Base-by-base conservation (phyloP, 1,140 invertebrate species). In the Myzus persicae region DNA sequence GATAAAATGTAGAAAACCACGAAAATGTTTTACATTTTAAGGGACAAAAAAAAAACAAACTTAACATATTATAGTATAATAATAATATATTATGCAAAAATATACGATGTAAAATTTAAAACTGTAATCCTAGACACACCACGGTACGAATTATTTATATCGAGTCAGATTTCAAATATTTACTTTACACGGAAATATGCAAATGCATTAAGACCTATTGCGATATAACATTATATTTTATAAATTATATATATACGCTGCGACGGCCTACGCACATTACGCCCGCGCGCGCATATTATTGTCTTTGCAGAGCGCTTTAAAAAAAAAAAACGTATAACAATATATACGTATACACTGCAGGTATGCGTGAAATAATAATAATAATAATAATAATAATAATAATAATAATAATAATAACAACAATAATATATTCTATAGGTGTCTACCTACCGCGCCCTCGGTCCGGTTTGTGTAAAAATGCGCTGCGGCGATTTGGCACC, bases 381-480 rank as follows among this genome's bases (percentile, higher is more conserved):
- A 48, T 54, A 54, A 54, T 54, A 54, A 54, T 54, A 67, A n/a
- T n/a, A 8, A n/a, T n/a, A n/a, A n/a, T n/a, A n/a, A n/a, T n/a
- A n/a, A n/a, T n/a, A n/a, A n/a, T n/a, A n/a, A n/a, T n/a, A n/a
- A n/a, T n/a, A n/a, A n/a, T n/a, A n/a, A n/a, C n/a, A n/a, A n/a
- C n/a, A n/a, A n/a, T n/a, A 67, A n/a, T n/a, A 8, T 59, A 26
- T 67, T 67, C 59, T 14, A n/a, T 31, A 67, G 59, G 59, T 67
- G 59, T 67, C 59, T 31, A 67, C 59, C 31, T 67, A 67, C 59
- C 59, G 31, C 59, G 31, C 59, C 59, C 31, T 67, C 11, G 59
- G 59, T 67, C 59, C 59, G 59, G 59, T 67, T 67, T 67, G 31
- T 67, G 59, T 67, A 67, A 67, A 67, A 67, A 67, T 67, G 59